These are phyloP conservation scores for Phaethornis superciliosus DNA, from an alignment of 2,113 vertebrate genomes.

Conservation along the genomic window DNA sequence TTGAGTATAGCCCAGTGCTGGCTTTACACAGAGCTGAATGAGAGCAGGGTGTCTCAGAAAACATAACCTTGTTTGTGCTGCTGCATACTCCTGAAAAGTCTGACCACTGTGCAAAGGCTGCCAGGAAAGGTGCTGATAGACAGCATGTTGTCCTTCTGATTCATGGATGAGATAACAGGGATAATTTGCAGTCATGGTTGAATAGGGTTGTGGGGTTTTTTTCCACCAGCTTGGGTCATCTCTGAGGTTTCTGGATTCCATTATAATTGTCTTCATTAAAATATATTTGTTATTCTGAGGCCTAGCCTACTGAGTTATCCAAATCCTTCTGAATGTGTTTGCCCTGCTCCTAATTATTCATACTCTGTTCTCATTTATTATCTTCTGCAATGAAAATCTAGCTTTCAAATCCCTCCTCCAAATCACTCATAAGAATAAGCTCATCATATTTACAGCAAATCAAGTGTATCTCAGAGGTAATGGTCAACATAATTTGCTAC, in stretches of 20 bases:
- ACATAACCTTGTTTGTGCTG: neutral
- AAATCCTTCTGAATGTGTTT: conserved; percentile 34
- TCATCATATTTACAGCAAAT: neutral
- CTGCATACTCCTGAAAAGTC: neutral
- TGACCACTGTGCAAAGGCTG: neutral
- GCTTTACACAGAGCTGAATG: neutral
- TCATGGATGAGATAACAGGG: neutral
- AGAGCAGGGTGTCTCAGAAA: neutral
- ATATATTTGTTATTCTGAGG: conserved; percentile 16
- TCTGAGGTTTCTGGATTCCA: conserved; percentile 6
- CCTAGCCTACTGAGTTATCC: conserved; percentile 44
- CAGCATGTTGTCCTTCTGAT: neutral
- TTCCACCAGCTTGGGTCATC: neutral
- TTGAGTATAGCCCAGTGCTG: neutral
- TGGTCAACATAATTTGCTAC: neutral
- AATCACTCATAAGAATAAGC: conserved; percentile 3
- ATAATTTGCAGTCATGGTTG: neutral
- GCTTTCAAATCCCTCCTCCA: conserved; percentile 35
- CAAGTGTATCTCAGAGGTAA: conserved; percentile 1
- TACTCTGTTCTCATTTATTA: conserved; percentile 19
- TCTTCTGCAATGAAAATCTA: conserved; percentile 6
- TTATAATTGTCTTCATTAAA: neutral
- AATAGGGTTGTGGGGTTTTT: neutral
- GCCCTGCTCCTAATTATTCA: conserved; percentile 25
- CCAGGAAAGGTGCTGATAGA: neutral